Percentiles rank a stretch among this genome's conserved stretches.
These are phyloP conservation scores for Calosoma granatense DNA, from an alignment of 1,140 invertebrate species.

Conservation along the genomic window DNA sequence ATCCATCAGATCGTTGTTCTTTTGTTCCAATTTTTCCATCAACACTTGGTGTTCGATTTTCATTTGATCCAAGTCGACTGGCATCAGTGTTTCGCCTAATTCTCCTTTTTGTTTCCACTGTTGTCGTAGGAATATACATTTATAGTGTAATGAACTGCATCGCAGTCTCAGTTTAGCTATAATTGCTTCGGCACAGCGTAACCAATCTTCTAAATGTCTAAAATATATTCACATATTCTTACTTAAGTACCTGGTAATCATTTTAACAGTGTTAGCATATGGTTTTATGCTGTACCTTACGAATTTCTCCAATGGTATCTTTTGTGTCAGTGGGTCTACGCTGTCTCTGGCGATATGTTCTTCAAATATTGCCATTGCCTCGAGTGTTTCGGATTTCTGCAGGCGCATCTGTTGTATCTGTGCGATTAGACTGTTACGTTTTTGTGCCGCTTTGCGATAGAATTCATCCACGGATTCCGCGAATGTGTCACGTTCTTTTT, in stretches of 20 bases:
- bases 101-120: slow-evolving; percentile 30
- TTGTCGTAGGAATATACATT: slow-evolving; percentile 24
- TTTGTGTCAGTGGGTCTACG: slow-evolving; percentile 30
- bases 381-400: slow-evolving; percentile 22
- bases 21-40: slow-evolving; percentile 32
- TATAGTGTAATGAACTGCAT: slow-evolving; percentile 26
- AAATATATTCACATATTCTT: slow-evolving; percentile 7
- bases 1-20: slow-evolving; percentile 29
- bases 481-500: slow-evolving; percentile 24
- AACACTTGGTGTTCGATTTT: slow-evolving; percentile 36
- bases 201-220: slow-evolving; percentile 36
- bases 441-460: slow-evolving; percentile 5
- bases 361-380: slow-evolving; percentile 30
- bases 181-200: slow-evolving; percentile 27
- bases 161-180: slow-evolving; percentile 35
- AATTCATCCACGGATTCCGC: slow-evolving; percentile 14
- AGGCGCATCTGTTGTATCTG: slow-evolving; percentile 30
- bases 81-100: slow-evolving; percentile 33
- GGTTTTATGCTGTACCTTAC: slow-evolving; percentile 24
- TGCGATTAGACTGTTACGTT: slow-evolving; percentile 26
- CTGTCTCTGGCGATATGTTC: slow-evolving; percentile 28
- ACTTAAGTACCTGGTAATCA: background rate
- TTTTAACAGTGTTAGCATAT: background rate
- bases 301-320: slow-evolving; percentile 36
- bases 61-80: slow-evolving; percentile 38